A percentile compares a stretch with the other conserved stretches of the same genome.
phyloP scores from a whole-genome alignment of 53 echinoderm and acorn worm species.

The Paracentrotus lividus region DNA sequence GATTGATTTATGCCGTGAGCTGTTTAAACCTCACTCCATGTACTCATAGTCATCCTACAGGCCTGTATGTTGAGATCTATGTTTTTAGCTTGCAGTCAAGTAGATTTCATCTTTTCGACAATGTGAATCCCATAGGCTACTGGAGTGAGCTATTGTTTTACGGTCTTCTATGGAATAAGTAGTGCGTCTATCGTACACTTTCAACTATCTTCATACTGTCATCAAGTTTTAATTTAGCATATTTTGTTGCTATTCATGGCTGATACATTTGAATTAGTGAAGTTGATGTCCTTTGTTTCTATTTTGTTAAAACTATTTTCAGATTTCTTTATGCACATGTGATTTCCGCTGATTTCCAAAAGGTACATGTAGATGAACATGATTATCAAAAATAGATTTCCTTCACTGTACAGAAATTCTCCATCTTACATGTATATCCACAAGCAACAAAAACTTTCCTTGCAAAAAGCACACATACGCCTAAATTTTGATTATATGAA shows the following conservation, averaged over 20 bases:
- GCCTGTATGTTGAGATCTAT: neutral
- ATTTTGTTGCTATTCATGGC: too few relatives aligned
- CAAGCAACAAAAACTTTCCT: neutral
- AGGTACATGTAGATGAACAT: too few relatives aligned
- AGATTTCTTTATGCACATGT: too few relatives aligned
- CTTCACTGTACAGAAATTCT: neutral
- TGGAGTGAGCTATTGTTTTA: neutral
- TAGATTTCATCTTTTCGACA: neutral
- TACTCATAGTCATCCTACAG: neutral
- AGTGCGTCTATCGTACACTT: neutral
- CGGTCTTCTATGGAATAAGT: neutral
- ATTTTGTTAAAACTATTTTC: too few relatives aligned
- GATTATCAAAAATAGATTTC: neutral
- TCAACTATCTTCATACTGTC: neutral
- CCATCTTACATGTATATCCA: neutral
- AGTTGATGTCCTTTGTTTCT: neutral
- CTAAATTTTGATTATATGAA: too few relatives aligned
- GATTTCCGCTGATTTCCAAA: too few relatives aligned
- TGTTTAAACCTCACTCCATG: constrained; percentile 12
- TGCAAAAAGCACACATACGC: too few relatives aligned
- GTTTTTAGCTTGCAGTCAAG: neutral
- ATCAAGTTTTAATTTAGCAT: too few relatives aligned
- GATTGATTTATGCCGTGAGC: constrained; percentile 24
- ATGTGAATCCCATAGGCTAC: neutral
- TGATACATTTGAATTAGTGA: neutral